phyloP scores from a whole-genome alignment of 2,797 vertebrate genomes.

The Aulostomus chinensis region DNA sequence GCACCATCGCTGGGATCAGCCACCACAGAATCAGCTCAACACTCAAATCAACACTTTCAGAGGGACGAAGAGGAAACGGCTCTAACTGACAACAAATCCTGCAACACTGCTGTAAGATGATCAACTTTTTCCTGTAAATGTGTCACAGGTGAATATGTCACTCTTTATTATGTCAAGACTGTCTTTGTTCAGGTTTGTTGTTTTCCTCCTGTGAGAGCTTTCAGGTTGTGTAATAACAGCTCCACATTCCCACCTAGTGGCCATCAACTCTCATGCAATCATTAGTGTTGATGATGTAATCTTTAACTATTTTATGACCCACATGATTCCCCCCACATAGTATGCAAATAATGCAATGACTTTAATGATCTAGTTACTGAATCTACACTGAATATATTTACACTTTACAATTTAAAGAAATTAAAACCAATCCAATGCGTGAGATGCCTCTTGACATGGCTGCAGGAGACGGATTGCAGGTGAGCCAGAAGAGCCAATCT shows the following conservation, averaged over 20 bases:
- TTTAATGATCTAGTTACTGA: too few relatives aligned
- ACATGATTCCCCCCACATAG: neutral
- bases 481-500: constrained; percentile 35
- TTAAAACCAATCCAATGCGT: too few relatives aligned
- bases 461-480: constrained; percentile 10
- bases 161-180: constrained; percentile 4
- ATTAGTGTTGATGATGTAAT: constrained; percentile 59
- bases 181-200: constrained; percentile 55
- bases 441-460: too few relatives aligned
- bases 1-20: neutral
- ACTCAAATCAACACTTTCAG: constrained; percentile 13
- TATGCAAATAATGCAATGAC: too few relatives aligned
- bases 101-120: too few relatives aligned
- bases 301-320: constrained; percentile 61
- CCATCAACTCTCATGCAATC: constrained; percentile 4
- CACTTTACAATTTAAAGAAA: too few relatives aligned
- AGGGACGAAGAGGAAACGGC: too few relatives aligned
- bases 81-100: too few relatives aligned
- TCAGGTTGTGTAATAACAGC: constrained; percentile 8
- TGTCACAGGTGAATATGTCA: too few relatives aligned
- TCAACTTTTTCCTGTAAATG: too few relatives aligned
- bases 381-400: too few relatives aligned
- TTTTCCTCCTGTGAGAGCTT: constrained; percentile 24
- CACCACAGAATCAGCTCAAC: constrained; percentile 10
- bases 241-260: constrained; percentile 73